phyloP scores from a whole-genome alignment of 2,797 vertebrate species.

The Lepus townsendii region DNA sequence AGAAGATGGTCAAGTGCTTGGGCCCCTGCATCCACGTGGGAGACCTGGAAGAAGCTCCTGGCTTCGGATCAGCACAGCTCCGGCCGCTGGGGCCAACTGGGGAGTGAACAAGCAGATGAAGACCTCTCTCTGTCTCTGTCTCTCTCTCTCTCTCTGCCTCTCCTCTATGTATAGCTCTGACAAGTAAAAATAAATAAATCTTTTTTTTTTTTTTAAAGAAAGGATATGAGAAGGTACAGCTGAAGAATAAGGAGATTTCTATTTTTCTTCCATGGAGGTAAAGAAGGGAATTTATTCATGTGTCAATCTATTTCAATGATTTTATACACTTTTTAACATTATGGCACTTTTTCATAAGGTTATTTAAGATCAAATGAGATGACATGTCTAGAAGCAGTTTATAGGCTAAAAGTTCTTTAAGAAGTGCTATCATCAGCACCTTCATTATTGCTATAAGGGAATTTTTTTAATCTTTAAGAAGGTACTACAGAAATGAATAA shows the following conservation, averaged over 20 bases:
- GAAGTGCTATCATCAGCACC: slow-evolving; percentile 12
- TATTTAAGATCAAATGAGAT: slow-evolving; percentile 25
- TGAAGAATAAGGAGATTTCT: slow-evolving; percentile 33
- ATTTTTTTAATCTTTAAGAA: slow-evolving; percentile 34
- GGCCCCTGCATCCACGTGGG: too few relatives aligned
- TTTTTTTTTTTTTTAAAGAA: neutral
- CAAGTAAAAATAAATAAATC: too few relatives aligned
- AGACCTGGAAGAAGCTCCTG: too few relatives aligned
- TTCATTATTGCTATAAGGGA: neutral
- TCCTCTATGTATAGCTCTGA: too few relatives aligned
- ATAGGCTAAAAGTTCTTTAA: neutral
- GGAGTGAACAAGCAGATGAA: too few relatives aligned
- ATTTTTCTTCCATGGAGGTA: neutral
- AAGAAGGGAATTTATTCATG: neutral
- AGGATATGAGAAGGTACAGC: neutral
- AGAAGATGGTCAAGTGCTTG: too few relatives aligned
- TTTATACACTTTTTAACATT: neutral
- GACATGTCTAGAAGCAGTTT: slow-evolving; percentile 9
- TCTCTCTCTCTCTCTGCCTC: too few relatives aligned
- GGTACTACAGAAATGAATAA: slow-evolving; percentile 48
- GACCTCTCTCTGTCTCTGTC: too few relatives aligned
- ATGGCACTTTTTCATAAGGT: slow-evolving; percentile 23
- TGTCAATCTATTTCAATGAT: neutral
- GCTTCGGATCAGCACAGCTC: too few relatives aligned
- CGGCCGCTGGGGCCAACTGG: too few relatives aligned